Conservation (phyloP, 2,888 invertebrate genomes). For the Alentia gelatinosa region DNA sequence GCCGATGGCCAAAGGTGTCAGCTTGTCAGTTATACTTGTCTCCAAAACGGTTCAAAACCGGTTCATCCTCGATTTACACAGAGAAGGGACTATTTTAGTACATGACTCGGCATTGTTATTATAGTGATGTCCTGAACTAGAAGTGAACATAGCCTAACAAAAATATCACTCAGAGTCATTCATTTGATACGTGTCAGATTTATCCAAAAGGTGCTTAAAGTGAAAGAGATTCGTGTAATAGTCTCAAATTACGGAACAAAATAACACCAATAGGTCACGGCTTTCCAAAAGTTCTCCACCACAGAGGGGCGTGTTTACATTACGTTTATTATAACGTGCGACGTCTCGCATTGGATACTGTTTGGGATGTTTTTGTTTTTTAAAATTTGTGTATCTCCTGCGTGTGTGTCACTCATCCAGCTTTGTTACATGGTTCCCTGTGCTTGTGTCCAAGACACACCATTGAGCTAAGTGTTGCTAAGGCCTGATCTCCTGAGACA, state of each 20-base stretch:
- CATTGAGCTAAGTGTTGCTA: not conserved
- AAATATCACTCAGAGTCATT: not conserved
- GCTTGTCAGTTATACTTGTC: not conserved
- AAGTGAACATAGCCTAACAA: not conserved
- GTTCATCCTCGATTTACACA: not conserved
- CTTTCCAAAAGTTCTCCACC: not conserved
- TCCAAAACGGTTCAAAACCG: not conserved
- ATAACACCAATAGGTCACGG: not conserved
- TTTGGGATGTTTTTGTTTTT: constrained; percentile 36
- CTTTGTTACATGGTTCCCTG: constrained; percentile 38
- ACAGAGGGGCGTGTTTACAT: not conserved
- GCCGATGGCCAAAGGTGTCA: not conserved
- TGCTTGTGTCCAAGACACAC: constrained; percentile 38
- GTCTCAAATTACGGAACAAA: not conserved
- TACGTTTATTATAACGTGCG: not conserved
- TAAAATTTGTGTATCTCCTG: not conserved
- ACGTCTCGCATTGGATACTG: constrained; percentile 18
- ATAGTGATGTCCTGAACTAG: not conserved
- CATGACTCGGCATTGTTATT: not conserved
- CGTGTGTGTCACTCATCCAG: constrained; percentile 6
- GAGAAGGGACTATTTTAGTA: not conserved
- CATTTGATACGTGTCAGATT: not conserved
- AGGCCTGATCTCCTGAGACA: constrained; percentile 49
- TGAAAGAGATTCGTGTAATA: not conserved
- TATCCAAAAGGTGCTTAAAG: constrained; percentile 18